Conservation (phyloP, 2,888 invertebrate genomes). For the Colletes collaris region DNA sequence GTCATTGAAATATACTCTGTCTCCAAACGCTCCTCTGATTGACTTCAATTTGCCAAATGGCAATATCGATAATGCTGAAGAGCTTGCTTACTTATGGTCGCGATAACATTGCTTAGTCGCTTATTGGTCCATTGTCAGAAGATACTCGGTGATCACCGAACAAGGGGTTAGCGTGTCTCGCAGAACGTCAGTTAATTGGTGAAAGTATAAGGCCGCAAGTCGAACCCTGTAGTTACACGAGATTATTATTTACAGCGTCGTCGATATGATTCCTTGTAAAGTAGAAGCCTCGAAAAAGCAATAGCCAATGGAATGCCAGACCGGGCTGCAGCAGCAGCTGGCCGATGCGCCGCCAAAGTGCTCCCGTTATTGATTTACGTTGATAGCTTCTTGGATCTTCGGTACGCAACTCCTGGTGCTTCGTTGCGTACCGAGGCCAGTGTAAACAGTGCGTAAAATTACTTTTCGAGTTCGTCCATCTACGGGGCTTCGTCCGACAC, state of each 20-base stretch:
- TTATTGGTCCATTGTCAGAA: conserved; percentile 26
- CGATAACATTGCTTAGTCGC: neutral
- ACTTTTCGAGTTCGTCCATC: conserved; percentile 56
- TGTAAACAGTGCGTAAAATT: conserved; percentile 74
- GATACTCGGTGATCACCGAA: conserved; percentile 14
- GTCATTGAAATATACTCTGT: too few species aligned
- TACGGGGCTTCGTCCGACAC: conserved; percentile 14
- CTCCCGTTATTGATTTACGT: conserved; percentile 80
- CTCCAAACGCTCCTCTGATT: too few species aligned
- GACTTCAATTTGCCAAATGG: too few species aligned
- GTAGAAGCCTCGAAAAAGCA: conserved; percentile 63
- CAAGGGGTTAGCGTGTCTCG: conserved; percentile 42
- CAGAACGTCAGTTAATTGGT: conserved; percentile 63
- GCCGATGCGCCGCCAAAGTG: conserved; percentile 78
- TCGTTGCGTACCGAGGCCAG: conserved; percentile 56
- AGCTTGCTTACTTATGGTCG: too few species aligned
- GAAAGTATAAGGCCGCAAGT: conserved; percentile 57
- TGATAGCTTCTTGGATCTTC: conserved; percentile 76
- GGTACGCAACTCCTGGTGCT: conserved; percentile 46
- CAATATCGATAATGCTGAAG: too few species aligned
- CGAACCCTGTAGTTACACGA: conserved; percentile 50
- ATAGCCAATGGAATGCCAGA: conserved; percentile 72
- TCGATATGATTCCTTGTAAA: conserved; percentile 71
- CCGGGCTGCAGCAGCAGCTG: conserved; percentile 74
- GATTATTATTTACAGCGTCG: conserved; percentile 72